phyloP scores from a whole-genome alignment of 2,888 invertebrate species.

The Dicycla oo region DNA sequence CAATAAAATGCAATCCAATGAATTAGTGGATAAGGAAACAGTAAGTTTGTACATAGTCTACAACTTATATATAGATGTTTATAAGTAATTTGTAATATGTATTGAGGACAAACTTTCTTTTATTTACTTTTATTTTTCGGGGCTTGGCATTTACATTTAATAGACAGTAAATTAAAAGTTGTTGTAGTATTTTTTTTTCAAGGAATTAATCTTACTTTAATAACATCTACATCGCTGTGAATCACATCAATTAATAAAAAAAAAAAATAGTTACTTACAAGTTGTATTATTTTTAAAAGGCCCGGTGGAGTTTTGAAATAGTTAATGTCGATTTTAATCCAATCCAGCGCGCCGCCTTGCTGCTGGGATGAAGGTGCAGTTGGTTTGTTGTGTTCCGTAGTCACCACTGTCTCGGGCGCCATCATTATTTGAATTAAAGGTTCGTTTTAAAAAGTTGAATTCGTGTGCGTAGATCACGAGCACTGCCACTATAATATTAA shows the following conservation, averaged over 20 bases:
- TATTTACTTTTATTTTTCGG: conserved; percentile 2
- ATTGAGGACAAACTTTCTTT: conserved; percentile 14
- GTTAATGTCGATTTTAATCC: conserved; percentile 94
- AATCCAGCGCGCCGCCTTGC: conserved; percentile 90
- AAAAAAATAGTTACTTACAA: conserved; percentile 91
- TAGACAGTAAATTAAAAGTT: neutral
- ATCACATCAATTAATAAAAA: conserved; percentile 4
- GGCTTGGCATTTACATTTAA: neutral
- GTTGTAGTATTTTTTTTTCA: neutral
- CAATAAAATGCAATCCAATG: neutral
- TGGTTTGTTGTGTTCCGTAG: conserved; percentile 92
- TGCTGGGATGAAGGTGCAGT: conserved; percentile 87
- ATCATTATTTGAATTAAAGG: conserved; percentile 87
- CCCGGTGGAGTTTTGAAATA: conserved; percentile 96
- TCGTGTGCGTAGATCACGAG: conserved; percentile 72
- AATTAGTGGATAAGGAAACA: neutral
- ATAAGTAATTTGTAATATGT: neutral
- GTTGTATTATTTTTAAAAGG: conserved; percentile 94
- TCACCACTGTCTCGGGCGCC: conserved; percentile 96
- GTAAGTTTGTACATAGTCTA: neutral
- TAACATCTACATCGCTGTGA: neutral
- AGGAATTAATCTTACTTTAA: neutral
- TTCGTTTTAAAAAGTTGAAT: conserved; percentile 64
- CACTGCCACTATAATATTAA: conserved; percentile 78
- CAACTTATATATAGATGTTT: neutral